Evolutionary conservation across 1,140 invertebrate genomes (phyloP).

Genomic region (Drosophila miranda): DNA sequence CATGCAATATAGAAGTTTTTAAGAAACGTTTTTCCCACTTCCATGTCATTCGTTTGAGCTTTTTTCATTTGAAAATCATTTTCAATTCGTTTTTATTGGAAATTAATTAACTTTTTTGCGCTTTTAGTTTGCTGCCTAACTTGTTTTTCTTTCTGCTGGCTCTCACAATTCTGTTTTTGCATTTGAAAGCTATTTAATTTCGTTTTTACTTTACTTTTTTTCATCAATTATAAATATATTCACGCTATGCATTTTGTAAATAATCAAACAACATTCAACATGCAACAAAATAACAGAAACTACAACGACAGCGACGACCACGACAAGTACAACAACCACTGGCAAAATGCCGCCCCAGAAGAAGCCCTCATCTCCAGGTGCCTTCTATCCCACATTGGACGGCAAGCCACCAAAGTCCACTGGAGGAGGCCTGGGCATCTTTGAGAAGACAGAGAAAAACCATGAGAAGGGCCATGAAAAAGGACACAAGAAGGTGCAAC

Average conservation of each 20-base stretch:
- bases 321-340: slow-evolving; percentile 33
- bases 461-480: slow-evolving; percentile 36
- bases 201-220: slow-evolving; percentile 62
- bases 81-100: slow-evolving; percentile 8
- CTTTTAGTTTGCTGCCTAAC: slow-evolving; percentile 27
- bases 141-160: slow-evolving; percentile 25
- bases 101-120: slow-evolving; percentile 23
- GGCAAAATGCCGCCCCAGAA: slow-evolving; percentile 47
- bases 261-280: slow-evolving; percentile 72
- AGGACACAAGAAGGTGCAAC: slow-evolving; percentile 60
- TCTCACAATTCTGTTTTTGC: slow-evolving; percentile 27
- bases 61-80: slow-evolving; percentile 9
- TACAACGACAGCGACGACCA: slow-evolving; percentile 48
- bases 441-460: slow-evolving; percentile 60
- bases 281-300: slow-evolving; percentile 72
- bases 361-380: slow-evolving; percentile 45
- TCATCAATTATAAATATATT: slow-evolving; percentile 57
- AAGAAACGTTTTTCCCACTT: slow-evolving; percentile 8
- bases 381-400: slow-evolving; percentile 80
- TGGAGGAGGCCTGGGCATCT: slow-evolving; percentile 39
- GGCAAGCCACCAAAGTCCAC: slow-evolving; percentile 74
- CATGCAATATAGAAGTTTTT: slow-evolving; percentile 27
- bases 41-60: slow-evolving; percentile 15
- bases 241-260: slow-evolving; percentile 78
- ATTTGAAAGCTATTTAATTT: slow-evolving; percentile 56